Evolutionary conservation across 1,140 invertebrate genomes (phyloP), one percentile per base, ranked within the genome.

Genomic region (Hyphantria cunea): DNA sequence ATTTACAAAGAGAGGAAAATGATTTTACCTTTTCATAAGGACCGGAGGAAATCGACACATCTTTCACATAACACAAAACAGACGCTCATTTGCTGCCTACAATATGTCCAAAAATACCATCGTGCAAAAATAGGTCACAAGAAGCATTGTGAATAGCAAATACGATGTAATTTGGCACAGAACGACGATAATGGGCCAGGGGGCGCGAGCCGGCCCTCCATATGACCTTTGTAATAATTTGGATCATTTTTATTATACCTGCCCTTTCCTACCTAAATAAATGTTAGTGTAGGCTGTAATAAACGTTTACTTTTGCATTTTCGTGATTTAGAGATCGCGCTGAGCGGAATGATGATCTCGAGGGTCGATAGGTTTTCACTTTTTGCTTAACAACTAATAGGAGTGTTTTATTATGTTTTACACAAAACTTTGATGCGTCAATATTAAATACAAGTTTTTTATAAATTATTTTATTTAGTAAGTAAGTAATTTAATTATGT

Each of bases 181-280:
- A 61, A 56, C 51, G 56, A 61, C 64, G 56, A 61, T 66, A 60
- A 60, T 66, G 58, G 64, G 33, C 17, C 44, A 56, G 34, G 34
- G 14, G 63, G 42, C 25, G 42, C 49, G 31, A 15, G 51, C 51
- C 45, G 56, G 55, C 50, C 63, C 55, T 53, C 17, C 47, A n/a
- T 51, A 42, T 61, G 64, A 61, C 64, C 64, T 66, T 66, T 54
- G 42, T 49, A 50, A 60, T 66, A 66, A 66, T 66, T 66, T 42
- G 17, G 64, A 66, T 66, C 56, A 61, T 66, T 66, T 66, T 66
- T 66, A 66, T 61, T 60, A 50, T 61, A 58, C 51, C 44, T 61
- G 52, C 42, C 58, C 45, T 49, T 44, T 66, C 34, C 39, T 12
- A 54, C 56, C 51, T 60, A 59, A 58, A 41, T 49, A 48, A 49